Evolutionary conservation across 2,797 vertebrate genomes (phyloP), one percentile per base, ranked within the genome.

Genomic region (Acipenser ruthenus): DNA sequence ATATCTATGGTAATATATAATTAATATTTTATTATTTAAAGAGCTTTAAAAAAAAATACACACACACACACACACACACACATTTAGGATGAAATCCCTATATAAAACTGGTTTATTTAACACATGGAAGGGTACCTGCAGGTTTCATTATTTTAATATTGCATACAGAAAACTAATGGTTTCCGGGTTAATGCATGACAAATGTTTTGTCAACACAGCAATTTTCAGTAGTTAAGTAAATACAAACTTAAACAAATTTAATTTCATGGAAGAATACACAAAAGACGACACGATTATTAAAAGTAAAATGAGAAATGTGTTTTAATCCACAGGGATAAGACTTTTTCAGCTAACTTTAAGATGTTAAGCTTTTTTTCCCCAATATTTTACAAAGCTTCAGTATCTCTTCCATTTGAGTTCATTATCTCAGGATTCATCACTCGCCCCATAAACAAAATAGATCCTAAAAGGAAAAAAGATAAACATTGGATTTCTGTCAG

Each of bases 221-320:
- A 77, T 88, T 88, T 85, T 73, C 77, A 77, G 8, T 51, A 48
- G 79, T 86, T 86, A 85, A 86, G 83, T 88, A 84, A 86, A 89
- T 83, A 82, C 79, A 72, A 81, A 84, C 84, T 88, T 86, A 87
- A 80, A 85, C 80, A 72, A 72, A 75, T 88, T 90, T 89, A 86
- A 89, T 89, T 88, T 89, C 84, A 88, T 88, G 87, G 86, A 87
- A 86, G 88, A 88, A 85, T 82, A 87, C 83, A 85, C 86, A 87
- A 82, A 18, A 66, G 73, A 78, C 71, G 15, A 61, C 68, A n/a
- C 50, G 69, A 78, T 68, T 58, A 58, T 58, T 58, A 58, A 58
- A 15, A 11, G 12, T 15, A 11, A 58, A 11, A n/a, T 6, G 1
- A 58, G 55, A 58, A 58, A 11, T 11, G 55, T 11, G 55, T 58